phyloP scores from a whole-genome alignment of 1,140 invertebrate species.

The Nebria ingens region DNA sequence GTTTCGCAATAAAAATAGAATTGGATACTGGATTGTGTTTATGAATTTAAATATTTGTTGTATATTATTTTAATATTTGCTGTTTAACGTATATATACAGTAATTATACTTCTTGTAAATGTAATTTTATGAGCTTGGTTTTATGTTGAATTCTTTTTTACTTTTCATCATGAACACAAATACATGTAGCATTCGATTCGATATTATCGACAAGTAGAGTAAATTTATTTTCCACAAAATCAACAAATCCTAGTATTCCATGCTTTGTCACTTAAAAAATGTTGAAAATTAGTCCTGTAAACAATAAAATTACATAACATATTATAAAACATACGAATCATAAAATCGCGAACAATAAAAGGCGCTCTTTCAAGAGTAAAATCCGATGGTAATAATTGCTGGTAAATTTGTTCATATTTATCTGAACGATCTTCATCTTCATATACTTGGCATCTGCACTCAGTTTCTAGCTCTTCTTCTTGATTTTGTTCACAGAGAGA shows the following conservation, averaged over 20 bases:
- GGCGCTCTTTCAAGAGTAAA: conserved; percentile 10
- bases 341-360: conserved; percentile 18
- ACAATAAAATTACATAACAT: too few species aligned
- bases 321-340: conserved; percentile 17
- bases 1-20: too few species aligned
- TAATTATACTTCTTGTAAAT: too few species aligned
- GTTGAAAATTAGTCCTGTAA: too few species aligned
- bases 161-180: background rate
- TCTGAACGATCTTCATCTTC: background rate
- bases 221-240: conserved; percentile 1
- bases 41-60: too few species aligned
- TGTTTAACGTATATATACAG: too few species aligned
- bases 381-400: conserved; percentile 11
- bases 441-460: background rate
- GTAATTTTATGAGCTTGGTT: too few species aligned
- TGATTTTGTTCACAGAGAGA: background rate
- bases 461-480: background rate
- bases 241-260: background rate
- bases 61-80: too few species aligned
- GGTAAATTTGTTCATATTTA: background rate
- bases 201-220: background rate
- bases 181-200: background rate
- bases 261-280: background rate
- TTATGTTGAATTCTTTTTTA: too few species aligned
- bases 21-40: too few species aligned